Base-by-base conservation (phyloP, 2,797 vertebrate genomes). In the Harpagifer antarcticus region DNA sequence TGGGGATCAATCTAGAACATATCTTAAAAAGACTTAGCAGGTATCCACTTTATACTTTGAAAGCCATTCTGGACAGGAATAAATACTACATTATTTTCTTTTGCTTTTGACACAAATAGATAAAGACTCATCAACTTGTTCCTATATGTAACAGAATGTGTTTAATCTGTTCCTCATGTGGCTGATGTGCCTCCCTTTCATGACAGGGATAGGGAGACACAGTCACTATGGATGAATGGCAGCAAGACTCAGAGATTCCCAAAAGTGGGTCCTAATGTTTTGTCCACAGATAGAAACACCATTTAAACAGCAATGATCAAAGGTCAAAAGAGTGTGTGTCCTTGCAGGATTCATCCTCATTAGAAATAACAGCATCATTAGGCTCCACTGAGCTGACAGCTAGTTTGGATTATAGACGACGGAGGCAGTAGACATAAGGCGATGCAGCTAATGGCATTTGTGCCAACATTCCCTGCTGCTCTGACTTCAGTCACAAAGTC, bases 311-410 rank as follows among this genome's bases (percentile, higher is more conserved):
- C 68, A 59, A 68, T 14, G 37, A 84, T 71, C 62, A 79, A 54
- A 85, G 86, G 87, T 86, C 84, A 88, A 73, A 86, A 59, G 75
- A 74, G 42, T 55, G 42, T 33, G 65, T 75, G 74, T 76, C 73
- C 48, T 1, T 3, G 11, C 66, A 45, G 66, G 45, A 42, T 69
- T 83, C 69, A 45, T 72, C 77, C 78, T 90, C 83, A 81, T 86
- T 87, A 86, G 68, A 60, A 68, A 76, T 43, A 85, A 86, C 59
- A 59, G 69, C 54, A 55, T 31, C 64, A 68, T 81, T 77, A 72
- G 70, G 50, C 79, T 66, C 20, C 5, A 2, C 73, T 48, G 73
- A 63, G 68, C 84, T 53, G 71, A 73, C 66, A 63, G 76, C 61
- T 67, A 54, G 72, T 86, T 79, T 79, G 74, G 76, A 87, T 80